Conservation (phyloP, 2,888 invertebrate genomes). For the Eupithecia subumbrata region DNA sequence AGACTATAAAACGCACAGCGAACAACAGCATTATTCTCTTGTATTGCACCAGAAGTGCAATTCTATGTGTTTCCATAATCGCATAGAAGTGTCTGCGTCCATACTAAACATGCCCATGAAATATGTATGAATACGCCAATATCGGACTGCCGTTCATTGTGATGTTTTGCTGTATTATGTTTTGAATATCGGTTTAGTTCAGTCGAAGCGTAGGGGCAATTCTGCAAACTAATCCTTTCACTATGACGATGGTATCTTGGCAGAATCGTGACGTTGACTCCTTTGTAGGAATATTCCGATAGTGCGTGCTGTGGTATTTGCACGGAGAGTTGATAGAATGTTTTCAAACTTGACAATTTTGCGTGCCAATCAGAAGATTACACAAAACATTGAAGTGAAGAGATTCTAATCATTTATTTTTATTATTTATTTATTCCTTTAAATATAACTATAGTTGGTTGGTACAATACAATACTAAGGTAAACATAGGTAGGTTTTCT, state of each 20-base stretch:
- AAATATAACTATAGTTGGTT: no score
- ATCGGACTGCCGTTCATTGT: conserved; percentile 30
- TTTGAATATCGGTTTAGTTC: no score
- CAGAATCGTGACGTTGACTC: neutral
- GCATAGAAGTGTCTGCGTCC: conserved; percentile 23
- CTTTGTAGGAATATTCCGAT: neutral
- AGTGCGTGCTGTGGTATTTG: neutral
- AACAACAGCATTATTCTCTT: conserved; percentile 16
- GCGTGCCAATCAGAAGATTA: no score
- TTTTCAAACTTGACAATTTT: no score
- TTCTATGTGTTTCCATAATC: conserved; percentile 32
- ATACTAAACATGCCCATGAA: conserved; percentile 34
- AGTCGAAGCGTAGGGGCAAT: conserved; percentile 15
- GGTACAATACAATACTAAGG: no score
- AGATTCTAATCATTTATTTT: no score
- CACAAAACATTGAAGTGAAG: no score
- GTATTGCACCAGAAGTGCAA: conserved; percentile 27
- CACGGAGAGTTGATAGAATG: neutral
- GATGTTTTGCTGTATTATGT: conserved; percentile 40
- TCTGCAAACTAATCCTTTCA: no score
- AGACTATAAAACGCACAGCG: no score
- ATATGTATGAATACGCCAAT: conserved; percentile 41
- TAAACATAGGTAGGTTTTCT: no score
- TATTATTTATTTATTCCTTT: no score
- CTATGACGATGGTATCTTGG: neutral